Percentiles rank a stretch among this genome's conserved stretches.
These are phyloP conservation scores for Cistogaster globosa DNA, from an alignment of 2,888 invertebrate genomes.

Conservation along the genomic window DNA sequence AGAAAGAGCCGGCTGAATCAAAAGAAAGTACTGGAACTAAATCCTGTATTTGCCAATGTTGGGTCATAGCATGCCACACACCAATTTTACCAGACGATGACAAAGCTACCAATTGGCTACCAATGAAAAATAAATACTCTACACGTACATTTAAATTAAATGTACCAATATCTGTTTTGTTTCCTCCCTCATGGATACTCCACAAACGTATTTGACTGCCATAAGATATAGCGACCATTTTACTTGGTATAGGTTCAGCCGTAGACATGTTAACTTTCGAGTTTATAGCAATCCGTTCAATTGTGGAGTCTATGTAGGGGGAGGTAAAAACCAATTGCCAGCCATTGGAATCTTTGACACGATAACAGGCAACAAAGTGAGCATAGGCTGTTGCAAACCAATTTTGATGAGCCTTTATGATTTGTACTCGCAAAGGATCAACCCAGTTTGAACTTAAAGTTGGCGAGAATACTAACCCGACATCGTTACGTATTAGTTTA, in stretches of 20 bases:
- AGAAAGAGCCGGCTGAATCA: constrained; percentile 98
- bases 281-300: constrained; percentile 96
- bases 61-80: constrained; percentile 99
- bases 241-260: constrained; percentile 85
- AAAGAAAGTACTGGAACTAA: constrained; percentile 95
- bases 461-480: constrained; percentile 88
- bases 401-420: constrained; percentile 98
- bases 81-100: constrained; percentile 97
- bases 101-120: constrained; percentile 97
- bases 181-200: constrained; percentile 91
- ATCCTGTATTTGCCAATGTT: constrained; percentile 99
- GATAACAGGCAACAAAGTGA: constrained; percentile 96
- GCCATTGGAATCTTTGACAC: constrained; percentile 97
- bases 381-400: constrained; percentile 99
- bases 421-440: constrained; percentile 94
- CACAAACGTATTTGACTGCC: constrained; percentile 90
- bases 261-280: constrained; percentile 84
- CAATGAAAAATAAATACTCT: constrained; percentile 98
- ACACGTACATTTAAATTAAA: constrained; percentile 96
- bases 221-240: constrained; percentile 93
- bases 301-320: constrained; percentile 92
- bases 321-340: constrained; percentile 98
- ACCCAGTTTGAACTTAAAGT: constrained; percentile 86
- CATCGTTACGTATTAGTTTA: constrained; percentile 88
- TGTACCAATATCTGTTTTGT: constrained; percentile 90